Conservation (phyloP, 2,888 invertebrate species). For the Melinopterus prodromus region DNA sequence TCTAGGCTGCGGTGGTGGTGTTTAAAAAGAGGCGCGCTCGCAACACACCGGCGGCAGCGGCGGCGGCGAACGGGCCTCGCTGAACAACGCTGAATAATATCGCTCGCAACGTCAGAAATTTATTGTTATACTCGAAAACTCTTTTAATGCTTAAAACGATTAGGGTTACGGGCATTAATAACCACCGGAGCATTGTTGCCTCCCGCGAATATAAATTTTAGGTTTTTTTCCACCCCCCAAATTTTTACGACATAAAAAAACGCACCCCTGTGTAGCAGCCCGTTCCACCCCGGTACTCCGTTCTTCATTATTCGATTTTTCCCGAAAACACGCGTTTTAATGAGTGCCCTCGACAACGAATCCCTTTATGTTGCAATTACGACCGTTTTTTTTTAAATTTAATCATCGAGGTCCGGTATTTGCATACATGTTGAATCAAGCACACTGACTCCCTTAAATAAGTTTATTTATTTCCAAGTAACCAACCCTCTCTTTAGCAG, state of each 20-base stretch:
- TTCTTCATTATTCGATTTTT: neutral
- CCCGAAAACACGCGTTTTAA: neutral
- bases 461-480: too few species aligned
- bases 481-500: too few species aligned
- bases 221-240: neutral
- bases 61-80: neutral
- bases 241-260: neutral
- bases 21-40: neutral
- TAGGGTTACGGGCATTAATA: neutral
- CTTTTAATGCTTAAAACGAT: constrained; percentile 4
- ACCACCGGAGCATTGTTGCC: constrained; percentile 4
- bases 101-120: neutral
- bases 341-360: too few species aligned
- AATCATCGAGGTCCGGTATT: too few species aligned
- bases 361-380: too few species aligned
- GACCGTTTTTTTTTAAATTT: too few species aligned
- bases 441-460: too few species aligned
- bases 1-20: neutral
- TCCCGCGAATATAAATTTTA: neutral
- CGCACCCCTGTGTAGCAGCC: neutral
- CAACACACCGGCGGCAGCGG: neutral
- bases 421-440: too few species aligned
- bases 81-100: neutral
- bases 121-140: constrained; percentile 4
- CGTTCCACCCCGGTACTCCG: neutral